Base-by-base conservation (phyloP, 2,113 vertebrate species). In the Mugil cephalus region DNA sequence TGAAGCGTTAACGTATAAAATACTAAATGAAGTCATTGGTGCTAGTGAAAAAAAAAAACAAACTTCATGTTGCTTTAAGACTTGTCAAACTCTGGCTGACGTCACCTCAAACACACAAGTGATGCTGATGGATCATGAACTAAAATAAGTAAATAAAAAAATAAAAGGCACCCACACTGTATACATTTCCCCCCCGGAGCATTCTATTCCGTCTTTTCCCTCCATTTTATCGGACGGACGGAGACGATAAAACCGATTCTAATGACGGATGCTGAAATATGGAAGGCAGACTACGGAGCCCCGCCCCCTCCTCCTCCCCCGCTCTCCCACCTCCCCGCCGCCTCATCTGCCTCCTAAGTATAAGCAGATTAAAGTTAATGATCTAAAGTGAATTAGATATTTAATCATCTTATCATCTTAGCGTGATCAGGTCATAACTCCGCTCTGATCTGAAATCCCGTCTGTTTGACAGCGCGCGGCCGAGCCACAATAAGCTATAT, bases 321-420 rank as follows among this genome's bases (percentile, higher is more conserved):
- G 12, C 10, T 38, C 7, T 39, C 24, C 51, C 30, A 45, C 68
- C 10, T 58, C 13, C 38, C 63, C 4, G 3, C 73, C 10, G 18
- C 36, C 69, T 79, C 74, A 12, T 72, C 83, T 85, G 78, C 78
- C 74, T 90, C 55, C 75, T 80, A 82, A 88, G 79, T 79, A 86
- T 91, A 90, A 93, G 90, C 83, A 91, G 90, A 91, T 93, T 91
- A 93, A 89, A 91, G 85, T 91, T 91, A 93, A 91, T 91, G 89
- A 91, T 88, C 83, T 90, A 89, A 93, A 93, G 90, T 92, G 90
- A 93, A 90, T 93, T 93, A 93, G 91, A 93, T 90, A 93, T 93
- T 91, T 93, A 92, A 93, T 93, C 91, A 93, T 91, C 90, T 93
- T 93, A 93, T 91, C 89, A 90, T 92, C 88, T 92, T 83, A 91